A percentile compares a stretch with the other conserved stretches of the same genome.
These are phyloP conservation scores for Trichosurus vulpecula DNA, from an alignment of 2,797 vertebrate genomes.

Conservation along the genomic window DNA sequence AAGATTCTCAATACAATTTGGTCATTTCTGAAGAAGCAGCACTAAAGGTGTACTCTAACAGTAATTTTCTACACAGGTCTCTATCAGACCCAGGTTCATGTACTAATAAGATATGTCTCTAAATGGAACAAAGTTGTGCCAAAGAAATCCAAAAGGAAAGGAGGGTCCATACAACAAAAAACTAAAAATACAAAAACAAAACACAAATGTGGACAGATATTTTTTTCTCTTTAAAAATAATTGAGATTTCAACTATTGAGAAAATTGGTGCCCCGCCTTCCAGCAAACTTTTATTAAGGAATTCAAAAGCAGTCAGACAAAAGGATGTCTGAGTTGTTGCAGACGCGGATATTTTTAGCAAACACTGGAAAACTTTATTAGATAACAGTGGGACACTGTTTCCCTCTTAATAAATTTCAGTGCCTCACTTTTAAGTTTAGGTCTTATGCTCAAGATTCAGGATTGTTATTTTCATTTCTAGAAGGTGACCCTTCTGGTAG, in stretches of 20 bases:
- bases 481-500: neutral
- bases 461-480: conserved; percentile 7
- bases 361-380: conserved; percentile 57
- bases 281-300: conserved; percentile 74
- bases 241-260: conserved; percentile 72
- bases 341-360: conserved; percentile 74
- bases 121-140: conserved; percentile 12
- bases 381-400: conserved; percentile 50
- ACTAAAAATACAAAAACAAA: conserved; percentile 29
- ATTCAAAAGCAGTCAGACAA: conserved; percentile 77
- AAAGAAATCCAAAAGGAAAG: conserved; percentile 40
- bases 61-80: conserved; percentile 27
- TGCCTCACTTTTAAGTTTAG: neutral
- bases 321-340: conserved; percentile 80
- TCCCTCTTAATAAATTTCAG: conserved; percentile 50
- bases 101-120: accelerated
- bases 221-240: conserved; percentile 70
- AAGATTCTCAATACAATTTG: neutral
- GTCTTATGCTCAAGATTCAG: conserved; percentile 66
- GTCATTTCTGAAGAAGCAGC: accelerated
- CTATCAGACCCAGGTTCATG: neutral
- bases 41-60: neutral
- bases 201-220: neutral
- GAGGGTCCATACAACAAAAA: neutral
- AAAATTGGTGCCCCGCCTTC: conserved; percentile 70